Percentiles rank a stretch among this genome's conserved stretches.
These are phyloP conservation scores for Eupeodes luniger DNA, from an alignment of 2,888 invertebrate genomes.

Conservation along the genomic window DNA sequence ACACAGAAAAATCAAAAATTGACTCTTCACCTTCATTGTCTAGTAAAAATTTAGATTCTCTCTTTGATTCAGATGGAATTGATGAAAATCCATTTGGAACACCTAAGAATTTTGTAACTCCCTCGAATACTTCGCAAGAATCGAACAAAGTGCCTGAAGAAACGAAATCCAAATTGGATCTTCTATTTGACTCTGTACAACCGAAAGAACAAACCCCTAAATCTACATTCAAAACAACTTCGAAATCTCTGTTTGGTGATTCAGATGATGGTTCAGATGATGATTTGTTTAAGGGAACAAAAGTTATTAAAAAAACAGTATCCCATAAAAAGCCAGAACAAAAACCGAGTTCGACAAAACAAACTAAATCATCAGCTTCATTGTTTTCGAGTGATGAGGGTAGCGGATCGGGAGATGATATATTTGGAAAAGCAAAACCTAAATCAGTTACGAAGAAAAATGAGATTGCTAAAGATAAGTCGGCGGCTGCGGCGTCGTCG, in stretches of 20 bases:
- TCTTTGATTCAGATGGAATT: conserved; percentile 50
- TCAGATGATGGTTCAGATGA: conserved; percentile 65
- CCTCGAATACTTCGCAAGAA: background rate
- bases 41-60: conserved; percentile 46
- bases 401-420: conserved; percentile 56
- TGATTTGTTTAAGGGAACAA: conserved; percentile 51
- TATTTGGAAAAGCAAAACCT: conserved; percentile 64
- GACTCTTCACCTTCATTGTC: background rate
- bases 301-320: conserved; percentile 32
- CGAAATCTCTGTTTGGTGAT: conserved; percentile 53
- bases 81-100: conserved; percentile 59
- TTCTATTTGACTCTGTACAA: background rate
- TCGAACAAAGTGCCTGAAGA: background rate
- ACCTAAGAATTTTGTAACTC: conserved; percentile 22
- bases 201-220: background rate
- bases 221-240: conserved; percentile 8
- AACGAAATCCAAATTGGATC: background rate
- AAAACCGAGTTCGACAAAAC: conserved; percentile 26
- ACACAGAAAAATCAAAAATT: background rate
- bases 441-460: conserved; percentile 32
- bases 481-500: background rate
- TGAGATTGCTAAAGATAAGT: conserved; percentile 32
- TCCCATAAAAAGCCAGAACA: conserved; percentile 25
- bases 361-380: conserved; percentile 44
- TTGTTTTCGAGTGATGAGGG: conserved; percentile 69